Conservation (phyloP, 2,797 vertebrate species). For the Eulemur albifrons region DNA sequence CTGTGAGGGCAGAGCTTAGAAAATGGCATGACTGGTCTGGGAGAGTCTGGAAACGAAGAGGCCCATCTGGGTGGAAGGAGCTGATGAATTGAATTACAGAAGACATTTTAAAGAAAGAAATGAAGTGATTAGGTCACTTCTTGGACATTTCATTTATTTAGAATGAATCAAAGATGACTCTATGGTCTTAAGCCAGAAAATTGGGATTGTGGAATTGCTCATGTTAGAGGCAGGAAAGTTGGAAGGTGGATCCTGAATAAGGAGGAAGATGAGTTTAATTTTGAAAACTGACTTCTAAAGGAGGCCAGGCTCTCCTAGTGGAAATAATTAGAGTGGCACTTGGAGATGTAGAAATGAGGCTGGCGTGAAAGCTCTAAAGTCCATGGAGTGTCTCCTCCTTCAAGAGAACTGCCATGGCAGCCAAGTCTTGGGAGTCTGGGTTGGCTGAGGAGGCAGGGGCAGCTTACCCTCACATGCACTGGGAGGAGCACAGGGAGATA, state of each 20-base stretch:
- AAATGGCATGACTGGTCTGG: not conserved
- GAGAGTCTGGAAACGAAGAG: not conserved
- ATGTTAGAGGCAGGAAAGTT: not conserved
- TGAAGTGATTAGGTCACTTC: not conserved
- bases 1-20: not conserved
- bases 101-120: slow-evolving; percentile 1
- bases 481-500: not conserved
- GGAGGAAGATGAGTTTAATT: not conserved
- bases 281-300: not conserved
- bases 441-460: too few relatives aligned
- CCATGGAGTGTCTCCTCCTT: not conserved
- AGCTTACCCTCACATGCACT: not conserved
- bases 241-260: not conserved
- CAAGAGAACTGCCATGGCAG: not conserved
- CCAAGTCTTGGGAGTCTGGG: not conserved
- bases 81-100: not conserved
- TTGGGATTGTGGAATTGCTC: not conserved
- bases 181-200: not conserved
- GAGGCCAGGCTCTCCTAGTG: not conserved
- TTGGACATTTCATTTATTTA: not conserved
- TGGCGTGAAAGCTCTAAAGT: not conserved
- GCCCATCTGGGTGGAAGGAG: not conserved
- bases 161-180: not conserved
- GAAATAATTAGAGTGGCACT: not conserved
- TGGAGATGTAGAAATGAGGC: not conserved